Conservation (phyloP, 2,888 invertebrate genomes). For the Microdon myrmicae region DNA sequence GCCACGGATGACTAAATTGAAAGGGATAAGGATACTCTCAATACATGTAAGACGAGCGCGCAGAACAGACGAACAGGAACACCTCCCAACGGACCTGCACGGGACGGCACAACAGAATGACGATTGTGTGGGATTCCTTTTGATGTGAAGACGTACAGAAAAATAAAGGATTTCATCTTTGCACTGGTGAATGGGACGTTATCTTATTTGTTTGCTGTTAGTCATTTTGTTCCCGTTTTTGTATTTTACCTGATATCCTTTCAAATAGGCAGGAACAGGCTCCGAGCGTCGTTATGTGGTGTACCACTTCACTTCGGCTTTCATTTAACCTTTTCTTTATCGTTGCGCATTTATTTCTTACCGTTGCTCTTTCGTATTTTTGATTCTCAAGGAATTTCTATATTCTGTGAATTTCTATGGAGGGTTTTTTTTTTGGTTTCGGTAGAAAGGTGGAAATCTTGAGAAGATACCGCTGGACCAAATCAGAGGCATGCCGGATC, state of each 20-base stretch:
- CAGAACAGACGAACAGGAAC: constrained; percentile 27
- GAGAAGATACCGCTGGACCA: no score
- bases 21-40: constrained; percentile 28
- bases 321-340: no score
- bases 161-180: constrained; percentile 13
- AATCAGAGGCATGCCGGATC: no score
- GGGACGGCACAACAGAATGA: background rate
- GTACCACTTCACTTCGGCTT: constrained; percentile 1
- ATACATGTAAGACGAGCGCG: no score
- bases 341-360: background rate
- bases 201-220: constrained; percentile 49
- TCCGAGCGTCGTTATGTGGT: constrained; percentile 3
- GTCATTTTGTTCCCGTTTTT: no score
- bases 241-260: constrained; percentile 51
- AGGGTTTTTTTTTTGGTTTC: background rate
- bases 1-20: constrained; percentile 45
- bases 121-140: constrained; percentile 19
- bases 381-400: constrained; percentile 41
- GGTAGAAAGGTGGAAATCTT: no score
- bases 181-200: constrained; percentile 6
- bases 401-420: constrained; percentile 34
- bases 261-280: constrained; percentile 29
- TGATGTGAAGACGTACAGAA: constrained; percentile 8
- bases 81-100: constrained; percentile 16
- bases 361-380: constrained; percentile 34